phyloP scores from a whole-genome alignment of 1,140 invertebrate genomes.

The Himalopsyche phryganea region DNA sequence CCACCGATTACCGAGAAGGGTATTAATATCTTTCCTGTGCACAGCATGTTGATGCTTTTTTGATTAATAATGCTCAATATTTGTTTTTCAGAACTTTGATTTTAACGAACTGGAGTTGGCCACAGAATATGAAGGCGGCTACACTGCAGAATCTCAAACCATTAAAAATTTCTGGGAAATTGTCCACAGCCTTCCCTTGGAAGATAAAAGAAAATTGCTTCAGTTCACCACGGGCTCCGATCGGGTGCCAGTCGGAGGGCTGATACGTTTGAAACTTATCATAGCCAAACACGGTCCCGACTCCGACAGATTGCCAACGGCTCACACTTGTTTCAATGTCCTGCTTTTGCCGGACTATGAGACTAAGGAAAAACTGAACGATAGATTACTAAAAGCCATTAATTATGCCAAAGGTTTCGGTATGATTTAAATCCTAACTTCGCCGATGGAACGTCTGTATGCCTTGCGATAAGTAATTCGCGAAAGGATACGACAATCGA shows the following conservation, averaged over 20 bases:
- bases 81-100: slow-evolving; percentile 66
- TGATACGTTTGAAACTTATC: slow-evolving; percentile 82
- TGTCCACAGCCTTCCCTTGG: slow-evolving; percentile 78
- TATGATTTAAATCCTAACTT: slow-evolving; percentile 66
- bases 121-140: slow-evolving; percentile 91
- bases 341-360: slow-evolving; percentile 88
- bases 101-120: slow-evolving; percentile 86
- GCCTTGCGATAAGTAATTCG: too few relatives aligned
- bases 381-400: slow-evolving; percentile 87
- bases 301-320: slow-evolving; percentile 74
- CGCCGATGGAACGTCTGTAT: too few relatives aligned
- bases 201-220: slow-evolving; percentile 86
- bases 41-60: too few relatives aligned
- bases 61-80: neutral
- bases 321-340: slow-evolving; percentile 96
- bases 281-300: slow-evolving; percentile 76
- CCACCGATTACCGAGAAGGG: too few relatives aligned
- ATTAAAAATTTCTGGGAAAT: slow-evolving; percentile 93
- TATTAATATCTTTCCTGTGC: too few relatives aligned
- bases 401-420: slow-evolving; percentile 84
- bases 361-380: slow-evolving; percentile 76
- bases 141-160: slow-evolving; percentile 75
- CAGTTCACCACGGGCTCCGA: slow-evolving; percentile 95
- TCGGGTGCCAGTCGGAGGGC: slow-evolving; percentile 88
- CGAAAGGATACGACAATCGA: too few relatives aligned